Conservation (phyloP, 2,888 invertebrate species). For the Diarsia brunnea region DNA sequence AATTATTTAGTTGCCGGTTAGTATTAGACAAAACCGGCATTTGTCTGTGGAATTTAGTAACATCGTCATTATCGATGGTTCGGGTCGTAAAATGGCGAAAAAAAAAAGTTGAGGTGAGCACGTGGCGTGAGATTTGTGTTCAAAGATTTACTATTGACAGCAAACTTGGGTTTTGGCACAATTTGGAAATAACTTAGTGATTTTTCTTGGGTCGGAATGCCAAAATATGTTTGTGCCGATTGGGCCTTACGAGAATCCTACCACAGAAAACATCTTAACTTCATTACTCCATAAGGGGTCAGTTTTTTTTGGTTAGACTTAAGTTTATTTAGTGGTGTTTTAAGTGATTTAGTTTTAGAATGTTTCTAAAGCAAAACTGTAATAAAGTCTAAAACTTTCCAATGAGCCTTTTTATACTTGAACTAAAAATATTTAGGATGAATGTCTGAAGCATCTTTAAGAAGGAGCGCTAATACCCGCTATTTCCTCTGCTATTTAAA, state of each 20-base stretch:
- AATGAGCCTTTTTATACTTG: not conserved
- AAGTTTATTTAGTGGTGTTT: not conserved
- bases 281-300: no score
- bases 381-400: not conserved
- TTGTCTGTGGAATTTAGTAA: slow-evolving; percentile 34
- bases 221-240: no score
- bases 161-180: not conserved
- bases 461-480: not conserved
- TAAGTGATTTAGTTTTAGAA: not conserved
- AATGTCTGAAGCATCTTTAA: not conserved
- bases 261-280: no score
- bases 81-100: slow-evolving; percentile 19
- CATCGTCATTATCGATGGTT: slow-evolving; percentile 13
- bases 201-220: no score
- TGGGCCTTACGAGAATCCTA: no score
- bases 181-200: no score
- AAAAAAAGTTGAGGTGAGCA: not conserved
- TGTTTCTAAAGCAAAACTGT: not conserved
- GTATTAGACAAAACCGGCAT: not conserved
- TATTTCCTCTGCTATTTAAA: no score
- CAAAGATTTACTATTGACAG: not conserved
- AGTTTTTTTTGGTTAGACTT: no score
- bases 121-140: slow-evolving; percentile 25
- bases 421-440: not conserved
- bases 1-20: not conserved